phyloP scores from a whole-genome alignment of 2,113 vertebrate genomes.

The Cinclus mexicanus region DNA sequence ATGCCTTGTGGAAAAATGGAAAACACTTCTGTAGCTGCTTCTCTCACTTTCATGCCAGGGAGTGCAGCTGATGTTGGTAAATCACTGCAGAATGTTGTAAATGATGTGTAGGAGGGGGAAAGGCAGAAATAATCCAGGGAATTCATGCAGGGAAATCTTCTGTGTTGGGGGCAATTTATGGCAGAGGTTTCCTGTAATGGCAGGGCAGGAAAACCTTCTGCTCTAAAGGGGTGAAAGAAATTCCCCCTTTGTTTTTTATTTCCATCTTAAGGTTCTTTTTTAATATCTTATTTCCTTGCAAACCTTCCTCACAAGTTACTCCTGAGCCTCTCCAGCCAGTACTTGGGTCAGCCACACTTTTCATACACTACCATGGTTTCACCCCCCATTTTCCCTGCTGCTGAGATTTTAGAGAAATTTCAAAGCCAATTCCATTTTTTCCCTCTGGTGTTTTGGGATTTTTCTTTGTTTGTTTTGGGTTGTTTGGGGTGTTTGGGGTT shows the following conservation, averaged over 20 bases:
- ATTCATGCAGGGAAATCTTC: not conserved
- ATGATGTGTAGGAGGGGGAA: constrained; percentile 34
- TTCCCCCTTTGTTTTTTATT: not conserved
- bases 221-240: not conserved
- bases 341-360: not conserved
- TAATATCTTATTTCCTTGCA: not conserved
- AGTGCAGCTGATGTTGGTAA: constrained; percentile 3
- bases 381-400: not conserved
- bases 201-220: not conserved
- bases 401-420: not conserved
- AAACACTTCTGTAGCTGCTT: not conserved
- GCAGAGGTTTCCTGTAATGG: not conserved
- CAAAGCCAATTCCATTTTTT: not conserved
- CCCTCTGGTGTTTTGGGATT: not conserved
- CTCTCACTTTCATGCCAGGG: not conserved
- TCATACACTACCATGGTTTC: not conserved
- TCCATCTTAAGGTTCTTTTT: not conserved
- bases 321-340: not conserved
- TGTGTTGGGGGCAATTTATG: not conserved
- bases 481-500: not conserved
- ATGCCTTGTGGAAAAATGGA: not conserved
- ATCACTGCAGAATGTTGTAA: constrained; percentile 31
- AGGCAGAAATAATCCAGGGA: not conserved
- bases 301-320: not conserved
- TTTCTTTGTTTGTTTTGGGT: not conserved